Conservation (phyloP, 2,113 vertebrate genomes). For the Leptodactylus fuscus region DNA sequence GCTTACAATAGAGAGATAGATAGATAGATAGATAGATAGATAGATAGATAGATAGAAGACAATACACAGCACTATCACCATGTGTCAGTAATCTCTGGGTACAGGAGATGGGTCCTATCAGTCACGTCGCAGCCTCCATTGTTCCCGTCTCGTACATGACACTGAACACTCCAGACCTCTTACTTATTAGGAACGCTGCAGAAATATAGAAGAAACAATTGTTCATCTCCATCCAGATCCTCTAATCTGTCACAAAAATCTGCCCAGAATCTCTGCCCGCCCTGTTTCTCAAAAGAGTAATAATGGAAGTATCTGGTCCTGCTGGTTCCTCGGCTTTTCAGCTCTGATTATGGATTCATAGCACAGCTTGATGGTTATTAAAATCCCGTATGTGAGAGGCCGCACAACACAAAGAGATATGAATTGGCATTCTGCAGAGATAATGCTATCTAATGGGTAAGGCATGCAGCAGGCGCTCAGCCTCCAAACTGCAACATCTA, state of each 20-base stretch:
- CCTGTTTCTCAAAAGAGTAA: constrained; percentile 72
- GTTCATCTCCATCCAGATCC: neutral
- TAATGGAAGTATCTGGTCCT: constrained; percentile 78
- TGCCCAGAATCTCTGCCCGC: constrained; percentile 38
- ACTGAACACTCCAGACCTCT: neutral
- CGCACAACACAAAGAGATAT: constrained; percentile 78
- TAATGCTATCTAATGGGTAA: constrained; percentile 81
- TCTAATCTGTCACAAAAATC: constrained; percentile 34
- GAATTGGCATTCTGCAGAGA: constrained; percentile 80
- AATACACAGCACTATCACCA: no score
- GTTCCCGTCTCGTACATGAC: neutral
- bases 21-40: neutral
- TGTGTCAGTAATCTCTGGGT: no score
- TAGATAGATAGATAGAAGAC: neutral
- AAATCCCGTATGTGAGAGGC: constrained; percentile 81
- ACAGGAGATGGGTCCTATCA: neutral
- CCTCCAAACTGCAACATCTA: constrained; percentile 68
- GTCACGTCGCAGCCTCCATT: neutral
- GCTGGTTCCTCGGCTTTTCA: constrained; percentile 70
- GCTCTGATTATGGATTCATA: constrained; percentile 80
- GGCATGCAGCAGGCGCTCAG: constrained; percentile 72
- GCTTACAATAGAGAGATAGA: no score
- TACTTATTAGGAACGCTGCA: neutral
- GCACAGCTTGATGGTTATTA: constrained; percentile 82
- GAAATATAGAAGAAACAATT: neutral